A percentile compares a stretch with the other conserved stretches of the same genome.
Conservation (phyloP, 2,888 invertebrate genomes). For the Subacronicta megacephala region DNA sequence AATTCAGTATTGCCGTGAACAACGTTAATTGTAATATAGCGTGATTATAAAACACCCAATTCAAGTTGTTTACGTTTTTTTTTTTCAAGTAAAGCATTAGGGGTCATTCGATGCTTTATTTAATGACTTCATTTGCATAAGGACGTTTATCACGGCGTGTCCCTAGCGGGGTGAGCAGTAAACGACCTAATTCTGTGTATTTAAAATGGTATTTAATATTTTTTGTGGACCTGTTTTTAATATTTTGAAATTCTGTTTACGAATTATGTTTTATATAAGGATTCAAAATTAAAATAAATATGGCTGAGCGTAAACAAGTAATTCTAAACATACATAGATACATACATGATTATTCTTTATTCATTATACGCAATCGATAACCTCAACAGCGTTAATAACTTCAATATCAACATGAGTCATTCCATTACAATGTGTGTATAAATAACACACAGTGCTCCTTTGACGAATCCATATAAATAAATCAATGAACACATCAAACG, state of each 20-base stretch:
- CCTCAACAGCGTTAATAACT: too few relatives aligned
- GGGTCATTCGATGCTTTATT: slow-evolving; percentile 56
- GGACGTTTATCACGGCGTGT: slow-evolving; percentile 52
- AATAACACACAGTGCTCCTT: slow-evolving; percentile 31
- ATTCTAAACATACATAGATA: too few relatives aligned
- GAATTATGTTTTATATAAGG: too few relatives aligned
- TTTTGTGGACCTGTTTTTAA: slow-evolving; percentile 8
- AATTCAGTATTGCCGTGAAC: slow-evolving; percentile 70
- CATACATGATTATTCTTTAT: too few relatives aligned
- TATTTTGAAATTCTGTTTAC: too few relatives aligned
- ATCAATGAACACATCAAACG: slow-evolving; percentile 53
- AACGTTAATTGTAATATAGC: slow-evolving; percentile 79
- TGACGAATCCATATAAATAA: slow-evolving; percentile 47
- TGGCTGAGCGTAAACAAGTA: too few relatives aligned
- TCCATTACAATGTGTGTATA: slow-evolving; percentile 12
- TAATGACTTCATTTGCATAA: slow-evolving; percentile 61
- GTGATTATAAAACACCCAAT: slow-evolving; percentile 76
- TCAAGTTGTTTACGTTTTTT: slow-evolving; percentile 66
- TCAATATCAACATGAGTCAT: slow-evolving; percentile 7
- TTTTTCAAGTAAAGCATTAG: slow-evolving; percentile 61
- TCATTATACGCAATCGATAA: background rate
- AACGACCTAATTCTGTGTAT: slow-evolving; percentile 48
- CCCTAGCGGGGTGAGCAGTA: slow-evolving; percentile 34
- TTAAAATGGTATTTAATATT: slow-evolving; percentile 14
- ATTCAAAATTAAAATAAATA: too few relatives aligned